Evolutionary conservation across 37 sponge, comb jelly and placozoan genomes (phyloP), one percentile per base, ranked within the genome.

Genomic region (Amphimedon queenslandica): DNA sequence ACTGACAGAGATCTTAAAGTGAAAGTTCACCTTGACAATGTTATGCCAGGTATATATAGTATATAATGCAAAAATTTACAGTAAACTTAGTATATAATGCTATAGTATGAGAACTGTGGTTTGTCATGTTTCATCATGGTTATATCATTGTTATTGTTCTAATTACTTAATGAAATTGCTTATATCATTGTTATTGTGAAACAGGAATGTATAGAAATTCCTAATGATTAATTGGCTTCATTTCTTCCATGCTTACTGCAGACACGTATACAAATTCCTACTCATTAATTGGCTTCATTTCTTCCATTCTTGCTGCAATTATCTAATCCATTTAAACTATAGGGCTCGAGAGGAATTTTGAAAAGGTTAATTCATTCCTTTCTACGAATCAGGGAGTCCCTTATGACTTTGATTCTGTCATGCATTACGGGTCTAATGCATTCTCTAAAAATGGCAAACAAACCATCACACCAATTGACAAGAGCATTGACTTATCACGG

Each of bases 371-470:
- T 28, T 3, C 72, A 3, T 4, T 35, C 0, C 35, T 80, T 43
- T 77, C 77, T 1, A 87, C 77, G 2, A 92, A 88, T 16, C 80
- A 92, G 34, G 74, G 77, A 1, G 56, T 92, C 2, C 65, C 53
- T 35, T 92, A 92, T 71, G 92, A 92, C 66, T 80, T 51, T 37
- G 53, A 47, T 11, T 87, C 92, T n/a, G 42, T 92, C 56, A 92
- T 92, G 92, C 92, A 92, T 69, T 92, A 92, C 70, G 28, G 67
- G 53, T 60, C 80, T 30, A 71, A 47, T 51, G 92, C 92, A 27
- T 92, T 92, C 77, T 80, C 84, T 13, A 24, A 42, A 0, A 87
- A 92, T 71, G 77, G 88, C 4, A 67, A 39, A 21, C 67, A 65
- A 33, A 92, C 92, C 33, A 80, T 92, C 29, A 34, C 36, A 11